Percentiles rank a stretch among this genome's conserved stretches.
These are phyloP conservation scores for Percopsis transmontana DNA, from an alignment of 2,113 vertebrate species.

Conservation along the genomic window DNA sequence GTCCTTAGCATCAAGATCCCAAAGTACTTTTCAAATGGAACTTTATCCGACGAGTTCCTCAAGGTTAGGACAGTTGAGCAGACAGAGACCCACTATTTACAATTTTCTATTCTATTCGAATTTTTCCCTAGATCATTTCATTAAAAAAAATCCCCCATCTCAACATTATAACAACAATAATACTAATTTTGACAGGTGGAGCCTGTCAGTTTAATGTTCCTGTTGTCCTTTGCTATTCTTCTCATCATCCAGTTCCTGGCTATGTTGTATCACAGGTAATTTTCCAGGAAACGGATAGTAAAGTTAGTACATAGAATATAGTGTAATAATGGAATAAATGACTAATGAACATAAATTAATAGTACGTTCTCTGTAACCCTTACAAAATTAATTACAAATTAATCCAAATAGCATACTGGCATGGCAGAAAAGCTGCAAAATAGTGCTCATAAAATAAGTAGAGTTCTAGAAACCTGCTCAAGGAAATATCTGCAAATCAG, in stretches of 20 bases:
- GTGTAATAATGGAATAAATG: no score
- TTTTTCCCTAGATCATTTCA: no score
- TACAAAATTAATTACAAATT: no score
- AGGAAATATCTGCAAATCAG: no score
- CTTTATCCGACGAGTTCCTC: constrained; percentile 46
- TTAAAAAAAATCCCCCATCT: neutral
- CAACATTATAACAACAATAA: neutral
- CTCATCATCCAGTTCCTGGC: constrained; percentile 78
- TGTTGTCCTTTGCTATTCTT: constrained; percentile 77
- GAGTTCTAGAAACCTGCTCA: no score
- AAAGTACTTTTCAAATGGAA: constrained; percentile 64
- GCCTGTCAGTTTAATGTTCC: constrained; percentile 81
- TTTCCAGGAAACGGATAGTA: neutral
- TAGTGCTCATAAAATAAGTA: no score
- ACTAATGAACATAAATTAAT: no score
- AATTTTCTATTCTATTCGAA: no score
- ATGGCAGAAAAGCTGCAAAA: no score
- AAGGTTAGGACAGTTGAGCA: constrained; percentile 34
- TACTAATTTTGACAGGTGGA: constrained; percentile 67
- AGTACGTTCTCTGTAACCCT: no score
- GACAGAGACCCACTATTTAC: neutral
- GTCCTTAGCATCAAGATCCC: constrained; percentile 78
- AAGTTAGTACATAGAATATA: neutral
- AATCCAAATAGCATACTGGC: no score
- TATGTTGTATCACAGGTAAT: constrained; percentile 84